A percentile compares a stretch with the other conserved stretches of the same genome.
These are phyloP conservation scores for Ranitomeya imitator DNA, from an alignment of 2,113 vertebrate genomes.

Conservation along the genomic window DNA sequence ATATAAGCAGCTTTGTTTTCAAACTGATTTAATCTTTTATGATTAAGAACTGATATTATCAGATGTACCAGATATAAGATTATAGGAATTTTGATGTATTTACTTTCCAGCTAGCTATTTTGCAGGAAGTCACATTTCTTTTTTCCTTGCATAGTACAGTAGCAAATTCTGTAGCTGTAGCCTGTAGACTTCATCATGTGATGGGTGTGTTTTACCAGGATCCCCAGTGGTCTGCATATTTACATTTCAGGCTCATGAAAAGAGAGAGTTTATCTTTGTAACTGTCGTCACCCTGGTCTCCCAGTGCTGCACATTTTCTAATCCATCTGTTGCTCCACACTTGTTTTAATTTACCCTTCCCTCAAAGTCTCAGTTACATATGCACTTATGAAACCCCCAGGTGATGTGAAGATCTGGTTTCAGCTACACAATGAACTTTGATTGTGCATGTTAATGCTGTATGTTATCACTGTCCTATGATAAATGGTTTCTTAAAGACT, in stretches of 20 bases:
- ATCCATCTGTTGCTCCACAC: constrained; percentile 52
- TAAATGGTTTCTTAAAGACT: constrained; percentile 47
- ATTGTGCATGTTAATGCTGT: constrained; percentile 53
- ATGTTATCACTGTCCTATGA: constrained; percentile 49
- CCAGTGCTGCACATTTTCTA: constrained; percentile 44
- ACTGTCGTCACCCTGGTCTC: constrained; percentile 50
- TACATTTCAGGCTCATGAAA: constrained; percentile 41
- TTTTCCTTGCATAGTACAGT: constrained; percentile 21
- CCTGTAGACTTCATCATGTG: constrained; percentile 19
- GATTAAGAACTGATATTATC: too few relatives aligned
- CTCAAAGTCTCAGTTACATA: constrained; percentile 54
- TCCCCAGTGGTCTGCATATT: constrained; percentile 35
- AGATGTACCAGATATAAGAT: too few relatives aligned
- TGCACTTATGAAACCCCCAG: constrained; percentile 56
- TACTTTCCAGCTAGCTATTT: background rate
- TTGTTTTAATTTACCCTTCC: constrained; percentile 52
- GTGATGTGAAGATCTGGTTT: constrained; percentile 56
- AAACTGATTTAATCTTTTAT: too few relatives aligned
- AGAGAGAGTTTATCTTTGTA: constrained; percentile 54
- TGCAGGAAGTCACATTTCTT: constrained; percentile 12
- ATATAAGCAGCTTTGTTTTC: too few relatives aligned
- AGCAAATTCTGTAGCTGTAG: constrained; percentile 21
- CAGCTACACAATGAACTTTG: constrained; percentile 52
- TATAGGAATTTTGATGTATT: background rate
- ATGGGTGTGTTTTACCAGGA: constrained; percentile 32